Evolutionary conservation across 2,888 invertebrate genomes (phyloP), one percentile per base, ranked within the genome.

Genomic region (Meta bourneti): DNA sequence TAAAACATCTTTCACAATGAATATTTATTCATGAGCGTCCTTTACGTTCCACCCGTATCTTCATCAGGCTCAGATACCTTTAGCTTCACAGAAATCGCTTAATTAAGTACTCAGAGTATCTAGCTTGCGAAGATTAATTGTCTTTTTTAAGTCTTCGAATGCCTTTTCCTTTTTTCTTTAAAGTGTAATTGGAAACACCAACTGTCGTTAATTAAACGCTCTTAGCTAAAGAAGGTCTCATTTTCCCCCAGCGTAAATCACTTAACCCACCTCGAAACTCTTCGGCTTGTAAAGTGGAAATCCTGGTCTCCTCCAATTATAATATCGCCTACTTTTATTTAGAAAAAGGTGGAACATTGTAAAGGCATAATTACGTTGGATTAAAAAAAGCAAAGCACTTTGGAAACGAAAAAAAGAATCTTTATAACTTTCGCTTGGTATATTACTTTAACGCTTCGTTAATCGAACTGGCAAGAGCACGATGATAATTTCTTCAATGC

Each of bases 181-280:
- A 49, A 75, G 75, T n/a, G 16, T 75, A 75, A 75, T 49, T 75
- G 75, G 75, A 75, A 34, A 34, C 48, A 34, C 48, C 48, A 75
- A 75, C 13, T 75, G 75, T n/a, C 75, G 75, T 75, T 75, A 75
- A 75, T 75, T 75, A 75, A 75, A 48, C 7, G 49, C 75, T 75
- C 49, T 49, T 49, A 70, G 49, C 48, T 16, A 75, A 49, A 34
- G 34, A 49, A 34, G 11, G 34, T 34, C 34, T 34, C 34, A 34
- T 34, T 34, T 34, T 34, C 34, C 34, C 34, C 34, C 34, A 34
- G 34, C 34, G 34, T 34, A 75, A 75, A 75, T 49, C 11, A 48
- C 34, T 34, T 11, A 49, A 71, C 74, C 20, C 34, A 13, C 34
- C 34, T 34, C 34, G 34, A 34, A 34, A 34, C 34, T 34, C 34